These are phyloP conservation scores for Drosophila orena DNA, from an alignment of 1,140 invertebrate species.

Conservation along the genomic window DNA sequence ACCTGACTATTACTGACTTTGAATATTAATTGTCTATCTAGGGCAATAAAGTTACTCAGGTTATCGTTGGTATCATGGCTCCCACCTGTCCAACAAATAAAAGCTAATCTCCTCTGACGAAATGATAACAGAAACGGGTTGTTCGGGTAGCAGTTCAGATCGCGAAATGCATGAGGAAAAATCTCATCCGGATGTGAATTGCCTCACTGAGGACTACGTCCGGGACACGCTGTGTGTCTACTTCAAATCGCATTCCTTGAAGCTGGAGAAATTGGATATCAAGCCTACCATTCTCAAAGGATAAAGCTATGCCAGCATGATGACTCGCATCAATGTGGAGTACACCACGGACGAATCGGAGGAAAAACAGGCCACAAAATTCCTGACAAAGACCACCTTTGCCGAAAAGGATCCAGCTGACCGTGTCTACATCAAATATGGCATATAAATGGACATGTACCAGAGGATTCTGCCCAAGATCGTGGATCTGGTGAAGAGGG, in stretches of 20 bases:
- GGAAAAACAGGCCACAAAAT: slow-evolving; percentile 21
- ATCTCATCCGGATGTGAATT: slow-evolving; percentile 35
- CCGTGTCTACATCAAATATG: slow-evolving; percentile 49
- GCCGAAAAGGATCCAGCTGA: slow-evolving; percentile 44
- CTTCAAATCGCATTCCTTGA: slow-evolving; percentile 50
- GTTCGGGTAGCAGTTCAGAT: neutral
- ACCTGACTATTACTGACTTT: too few species aligned
- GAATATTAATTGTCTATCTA: neutral
- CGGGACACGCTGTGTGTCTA: slow-evolving; percentile 51
- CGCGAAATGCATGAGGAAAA: slow-evolving; percentile 7
- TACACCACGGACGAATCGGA: slow-evolving; percentile 13
- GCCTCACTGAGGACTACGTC: slow-evolving; percentile 68
- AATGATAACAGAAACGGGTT: neutral
- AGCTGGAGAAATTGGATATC: slow-evolving; percentile 42
- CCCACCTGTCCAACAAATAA: neutral
- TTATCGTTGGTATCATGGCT: neutral
- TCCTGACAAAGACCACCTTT: slow-evolving; percentile 64
- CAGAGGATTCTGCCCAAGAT: slow-evolving; percentile 61
- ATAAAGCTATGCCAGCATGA: slow-evolving; percentile 75
- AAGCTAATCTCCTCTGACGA: slow-evolving; percentile 6
- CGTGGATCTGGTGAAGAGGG: slow-evolving; percentile 22
- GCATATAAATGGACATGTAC: slow-evolving; percentile 73
- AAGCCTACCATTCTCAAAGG: slow-evolving; percentile 35
- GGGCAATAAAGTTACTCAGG: neutral
- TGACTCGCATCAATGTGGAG: slow-evolving; percentile 64